Conservation (phyloP, 1,140 invertebrate genomes). For the Pogonus chalceus region DNA sequence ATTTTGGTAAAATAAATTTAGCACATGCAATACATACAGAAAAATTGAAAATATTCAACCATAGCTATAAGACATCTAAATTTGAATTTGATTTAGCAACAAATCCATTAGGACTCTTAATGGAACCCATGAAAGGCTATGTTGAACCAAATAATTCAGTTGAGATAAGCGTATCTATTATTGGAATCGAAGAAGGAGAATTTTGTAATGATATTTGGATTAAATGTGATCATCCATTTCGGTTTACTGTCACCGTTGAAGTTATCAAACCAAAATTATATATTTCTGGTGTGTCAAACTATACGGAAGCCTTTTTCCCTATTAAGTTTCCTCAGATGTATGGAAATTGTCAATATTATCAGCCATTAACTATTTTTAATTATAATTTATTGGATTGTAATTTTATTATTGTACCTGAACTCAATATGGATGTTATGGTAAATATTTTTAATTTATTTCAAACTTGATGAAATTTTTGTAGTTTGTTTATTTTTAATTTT, state of each 20-base stretch:
- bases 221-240: slow-evolving; percentile 22
- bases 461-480: too few species aligned
- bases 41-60: slow-evolving; percentile 24
- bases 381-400: neutral
- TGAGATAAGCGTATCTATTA: slow-evolving; percentile 23
- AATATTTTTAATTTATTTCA: neutral
- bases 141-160: slow-evolving; percentile 19
- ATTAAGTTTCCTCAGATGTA: slow-evolving; percentile 24
- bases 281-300: slow-evolving; percentile 11
- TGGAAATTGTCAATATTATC: neutral
- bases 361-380: neutral
- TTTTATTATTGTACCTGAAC: neutral
- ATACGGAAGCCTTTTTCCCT: slow-evolving; percentile 27
- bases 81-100: slow-evolving; percentile 28
- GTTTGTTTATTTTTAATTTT: too few species aligned
- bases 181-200: slow-evolving; percentile 22
- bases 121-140: slow-evolving; percentile 26
- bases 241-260: slow-evolving; percentile 22
- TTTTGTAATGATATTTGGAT: slow-evolving; percentile 31
- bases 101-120: slow-evolving; percentile 22
- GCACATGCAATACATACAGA: slow-evolving; percentile 21
- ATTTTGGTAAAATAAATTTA: slow-evolving; percentile 30
- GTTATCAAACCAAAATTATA: slow-evolving; percentile 22
- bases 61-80: slow-evolving; percentile 25
- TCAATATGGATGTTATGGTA: neutral